A percentile compares a stretch with the other conserved stretches of the same genome.
These are phyloP conservation scores for Pheosia tremula DNA, from an alignment of 2,888 invertebrate genomes.

Conservation along the genomic window DNA sequence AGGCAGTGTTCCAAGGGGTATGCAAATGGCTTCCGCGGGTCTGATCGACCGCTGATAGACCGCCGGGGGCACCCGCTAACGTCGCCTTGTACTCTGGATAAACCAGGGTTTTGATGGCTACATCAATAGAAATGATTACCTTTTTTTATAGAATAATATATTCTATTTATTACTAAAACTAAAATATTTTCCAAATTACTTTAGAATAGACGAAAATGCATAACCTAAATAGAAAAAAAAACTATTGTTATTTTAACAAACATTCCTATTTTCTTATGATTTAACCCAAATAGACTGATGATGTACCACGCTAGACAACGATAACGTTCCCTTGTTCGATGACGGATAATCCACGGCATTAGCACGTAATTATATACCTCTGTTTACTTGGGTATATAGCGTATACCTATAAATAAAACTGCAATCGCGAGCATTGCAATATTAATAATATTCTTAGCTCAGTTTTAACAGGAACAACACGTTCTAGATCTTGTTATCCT, in stretches of 20 bases:
- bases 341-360: slow-evolving; percentile 1
- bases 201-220: too few relatives aligned
- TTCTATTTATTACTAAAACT: too few relatives aligned
- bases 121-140: too few relatives aligned
- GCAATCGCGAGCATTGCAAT: not conserved
- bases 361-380: slow-evolving; percentile 2
- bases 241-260: not conserved
- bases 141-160: too few relatives aligned
- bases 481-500: not conserved
- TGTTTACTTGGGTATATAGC: not conserved
- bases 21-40: slow-evolving; percentile 21
- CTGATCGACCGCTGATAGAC: slow-evolving; percentile 17
- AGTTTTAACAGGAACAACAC: not conserved
- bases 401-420: not conserved
- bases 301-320: not conserved
- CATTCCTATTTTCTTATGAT: not conserved
- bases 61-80: slow-evolving; percentile 9
- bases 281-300: not conserved
- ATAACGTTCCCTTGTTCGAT: not conserved
- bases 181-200: too few relatives aligned
- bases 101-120: not conserved
- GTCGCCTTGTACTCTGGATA: slow-evolving; percentile 1
- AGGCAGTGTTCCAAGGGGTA: slow-evolving; percentile 11
- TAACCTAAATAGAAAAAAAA: too few relatives aligned
- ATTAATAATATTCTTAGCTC: not conserved